Percentiles rank a stretch among this genome's conserved stretches.
Evolutionary conservation across 1,140 invertebrate genomes (phyloP).

Genomic region (Zaprionus ghesquierei): DNA sequence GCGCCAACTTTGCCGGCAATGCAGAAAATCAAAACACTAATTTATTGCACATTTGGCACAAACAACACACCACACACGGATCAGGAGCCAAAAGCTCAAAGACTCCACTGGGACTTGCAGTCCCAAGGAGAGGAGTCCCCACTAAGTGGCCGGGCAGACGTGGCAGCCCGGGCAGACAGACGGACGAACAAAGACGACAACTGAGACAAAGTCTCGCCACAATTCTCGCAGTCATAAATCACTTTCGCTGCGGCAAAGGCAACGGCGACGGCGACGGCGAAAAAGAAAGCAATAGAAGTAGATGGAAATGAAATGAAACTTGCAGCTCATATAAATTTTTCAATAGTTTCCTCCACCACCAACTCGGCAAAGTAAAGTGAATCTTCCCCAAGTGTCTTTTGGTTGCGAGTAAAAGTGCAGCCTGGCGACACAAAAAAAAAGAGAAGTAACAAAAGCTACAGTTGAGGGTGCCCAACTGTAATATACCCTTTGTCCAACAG

Average conservation of each 20-base stretch:
- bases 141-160: conserved; percentile 53
- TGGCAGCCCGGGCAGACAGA: conserved; percentile 13
- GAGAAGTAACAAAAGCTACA: no score
- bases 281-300: conserved; percentile 2
- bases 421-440: conserved; percentile 60
- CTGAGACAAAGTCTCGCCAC: conserved; percentile 53
- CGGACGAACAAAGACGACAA: conserved; percentile 11
- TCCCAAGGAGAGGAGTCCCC: conserved; percentile 16
- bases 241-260: conserved; percentile 52
- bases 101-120: conserved; percentile 34
- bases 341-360: conserved; percentile 38
- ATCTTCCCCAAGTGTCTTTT: conserved; percentile 28
- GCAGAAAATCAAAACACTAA: conserved; percentile 78
- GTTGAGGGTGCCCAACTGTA: no score
- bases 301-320: conserved; percentile 16
- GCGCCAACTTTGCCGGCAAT: conserved; percentile 61
- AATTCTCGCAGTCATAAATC: conserved; percentile 60
- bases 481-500: no score
- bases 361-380: conserved; percentile 5
- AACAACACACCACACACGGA: conserved; percentile 44
- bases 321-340: conserved; percentile 61
- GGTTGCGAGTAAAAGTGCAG: conserved; percentile 63
- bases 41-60: conserved; percentile 76
- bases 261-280: background rate
- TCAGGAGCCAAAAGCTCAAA: conserved; percentile 46